Conservation (phyloP, 2,113 vertebrate species). For the Chinchilla lanigera region DNA sequence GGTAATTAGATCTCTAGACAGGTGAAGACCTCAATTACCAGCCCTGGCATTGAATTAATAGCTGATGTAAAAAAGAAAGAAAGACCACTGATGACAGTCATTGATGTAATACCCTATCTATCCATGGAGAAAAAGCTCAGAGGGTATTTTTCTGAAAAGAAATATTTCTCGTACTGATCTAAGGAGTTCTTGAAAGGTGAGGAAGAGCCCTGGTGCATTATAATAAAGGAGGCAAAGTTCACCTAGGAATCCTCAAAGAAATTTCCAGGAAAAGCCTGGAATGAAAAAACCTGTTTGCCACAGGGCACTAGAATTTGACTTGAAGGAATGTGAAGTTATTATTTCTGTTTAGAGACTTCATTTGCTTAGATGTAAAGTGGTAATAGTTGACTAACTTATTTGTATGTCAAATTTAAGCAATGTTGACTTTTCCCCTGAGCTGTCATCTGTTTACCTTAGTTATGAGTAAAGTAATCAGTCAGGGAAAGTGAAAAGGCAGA, state of each 20-base stretch:
- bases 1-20: conserved; percentile 31
- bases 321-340: background rate
- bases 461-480: background rate
- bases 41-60: background rate
- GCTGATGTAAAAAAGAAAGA: background rate
- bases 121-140: background rate
- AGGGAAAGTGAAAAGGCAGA: background rate
- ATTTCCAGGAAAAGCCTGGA: background rate
- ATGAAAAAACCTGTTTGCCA: background rate
- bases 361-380: background rate
- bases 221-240: background rate
- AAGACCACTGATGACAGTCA: background rate
- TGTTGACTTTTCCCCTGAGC: background rate
- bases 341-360: background rate
- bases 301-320: background rate
- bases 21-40: background rate
- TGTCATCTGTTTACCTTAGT: background rate
- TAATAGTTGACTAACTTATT: background rate
- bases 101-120: background rate
- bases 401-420: background rate
- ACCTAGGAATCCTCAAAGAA: background rate
- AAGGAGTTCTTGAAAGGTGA: background rate
- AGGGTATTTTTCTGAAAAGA: background rate
- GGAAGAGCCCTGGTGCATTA: background rate
- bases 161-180: background rate